Conservation (phyloP, 2,797 vertebrate genomes). For the Oreonectes daqikongensis region DNA sequence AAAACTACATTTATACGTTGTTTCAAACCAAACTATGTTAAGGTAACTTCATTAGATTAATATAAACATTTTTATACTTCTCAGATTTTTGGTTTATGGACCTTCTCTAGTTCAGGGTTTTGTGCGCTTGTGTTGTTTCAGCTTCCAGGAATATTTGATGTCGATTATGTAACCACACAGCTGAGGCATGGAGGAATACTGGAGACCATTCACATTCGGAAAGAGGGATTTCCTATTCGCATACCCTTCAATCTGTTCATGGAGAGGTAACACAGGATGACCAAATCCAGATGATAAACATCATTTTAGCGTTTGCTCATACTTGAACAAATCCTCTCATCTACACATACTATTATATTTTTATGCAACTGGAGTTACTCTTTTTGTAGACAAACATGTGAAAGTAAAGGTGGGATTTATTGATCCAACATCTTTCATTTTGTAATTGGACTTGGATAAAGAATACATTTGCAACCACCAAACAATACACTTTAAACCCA, state of each 20-base stretch:
- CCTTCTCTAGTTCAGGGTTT: not conserved
- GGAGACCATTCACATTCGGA: constrained; percentile 81
- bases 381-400: not conserved
- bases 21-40: constrained; percentile 85
- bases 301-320: not conserved
- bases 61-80: not conserved
- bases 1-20: constrained; percentile 86
- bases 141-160: constrained; percentile 85
- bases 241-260: constrained; percentile 81
- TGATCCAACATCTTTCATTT: too few relatives aligned
- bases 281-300: not conserved
- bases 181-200: constrained; percentile 84
- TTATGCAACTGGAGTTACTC: not conserved
- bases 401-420: too few relatives aligned
- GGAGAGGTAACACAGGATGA: constrained; percentile 75
- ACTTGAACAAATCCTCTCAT: not conserved
- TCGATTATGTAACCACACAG: constrained; percentile 83
- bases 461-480: not conserved
- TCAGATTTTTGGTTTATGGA: not conserved
- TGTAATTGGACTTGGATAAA: too few relatives aligned
- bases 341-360: not conserved
- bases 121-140: constrained; percentile 56
- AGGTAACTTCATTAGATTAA: constrained; percentile 74
- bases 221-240: constrained; percentile 84
- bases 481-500: constrained; percentile 10